Evolutionary conservation across 1,140 invertebrate species (phyloP), one percentile per base, ranked within the genome.

Genomic region (Sarcophaga bullata): DNA sequence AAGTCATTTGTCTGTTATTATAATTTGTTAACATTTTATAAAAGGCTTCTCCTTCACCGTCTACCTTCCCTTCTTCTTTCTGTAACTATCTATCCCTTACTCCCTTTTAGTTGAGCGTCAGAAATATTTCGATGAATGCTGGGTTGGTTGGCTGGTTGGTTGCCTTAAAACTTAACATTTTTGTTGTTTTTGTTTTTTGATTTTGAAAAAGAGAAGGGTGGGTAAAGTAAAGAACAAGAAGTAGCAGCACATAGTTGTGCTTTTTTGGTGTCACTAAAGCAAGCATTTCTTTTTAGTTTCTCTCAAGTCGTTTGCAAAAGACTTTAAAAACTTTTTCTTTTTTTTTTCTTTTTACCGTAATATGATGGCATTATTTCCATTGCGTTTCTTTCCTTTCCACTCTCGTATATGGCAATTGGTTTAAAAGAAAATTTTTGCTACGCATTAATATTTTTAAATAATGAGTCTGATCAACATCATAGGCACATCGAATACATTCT

Each of bases 1-100:
- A 68, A 68, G 62, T 68, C 62, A 68, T 68, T 68, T 68, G 62
- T 68, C 62, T 68, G 19, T 68, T 68, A 68, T 68, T 68, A 68
- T 68, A 68, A 68, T 68, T 68, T 68, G 62, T 68, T 68, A 68
- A 68, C 62, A 68, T 68, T 68, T 68, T 68, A 68, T 68, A 68
- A 68, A 68, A 58, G n/a, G 54, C 54, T 58, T n/a, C 54, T 4
- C 7, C 54, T 58, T 58, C 6, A 17, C 62, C 17, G 11, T 58
- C 25, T 2, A 1, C 25, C 4, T 37, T 37, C 25, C 25, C 25
- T 37, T 37, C 25, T 37, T 37, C 25, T 68, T 25, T 25, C 19
- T 19, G 17, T n/a, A 25, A 9, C 17, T 7, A 68, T 19, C 62
- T 25, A 68, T 25, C 17, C 5, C n/a, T 68, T 68, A 58, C 6